Evolutionary conservation across 64 coral and sea anemone species (phyloP).

Genomic region (Stichodactyla helianthus): DNA sequence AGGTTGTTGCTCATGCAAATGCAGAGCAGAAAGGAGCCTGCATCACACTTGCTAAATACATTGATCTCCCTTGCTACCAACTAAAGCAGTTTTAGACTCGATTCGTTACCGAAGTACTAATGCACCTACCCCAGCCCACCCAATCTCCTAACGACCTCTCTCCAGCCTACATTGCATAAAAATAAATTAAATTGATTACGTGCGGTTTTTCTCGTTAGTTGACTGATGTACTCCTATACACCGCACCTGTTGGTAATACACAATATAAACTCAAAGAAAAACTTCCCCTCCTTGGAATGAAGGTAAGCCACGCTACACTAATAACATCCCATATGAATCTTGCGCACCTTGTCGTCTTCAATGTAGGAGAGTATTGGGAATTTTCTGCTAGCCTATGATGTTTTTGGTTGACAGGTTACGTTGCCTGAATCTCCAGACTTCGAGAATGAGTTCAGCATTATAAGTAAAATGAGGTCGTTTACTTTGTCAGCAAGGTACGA

Average conservation of each 20-base stretch:
- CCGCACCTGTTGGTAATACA: constrained; percentile 64
- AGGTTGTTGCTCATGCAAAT: too few species aligned
- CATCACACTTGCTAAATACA: too few species aligned
- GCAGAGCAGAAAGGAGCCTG: too few species aligned
- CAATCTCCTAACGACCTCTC: too few species aligned
- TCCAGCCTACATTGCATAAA: too few species aligned
- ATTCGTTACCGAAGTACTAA: too few species aligned
- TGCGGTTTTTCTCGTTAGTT: constrained; percentile 38
- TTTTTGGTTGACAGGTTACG: constrained; percentile 57
- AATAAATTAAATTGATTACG: neutral
- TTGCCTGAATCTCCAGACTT: constrained; percentile 94
- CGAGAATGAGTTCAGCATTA: constrained; percentile 96
- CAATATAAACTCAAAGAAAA: constrained; percentile 78
- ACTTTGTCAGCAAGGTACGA: constrained; percentile 86
- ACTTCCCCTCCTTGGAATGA: constrained; percentile 79
- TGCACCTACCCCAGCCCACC: too few species aligned
- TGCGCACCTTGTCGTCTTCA: neutral
- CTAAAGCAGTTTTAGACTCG: too few species aligned
- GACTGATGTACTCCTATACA: constrained; percentile 92
- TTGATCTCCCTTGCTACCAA: too few species aligned
- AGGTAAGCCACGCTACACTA: constrained; percentile 31
- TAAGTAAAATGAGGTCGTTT: constrained; percentile 83
- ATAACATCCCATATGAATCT: too few species aligned
- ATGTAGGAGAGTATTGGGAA: neutral
- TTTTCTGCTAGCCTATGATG: neutral